Base-by-base conservation (phyloP, 2,113 vertebrate species). In the Sturnira hondurensis region DNA sequence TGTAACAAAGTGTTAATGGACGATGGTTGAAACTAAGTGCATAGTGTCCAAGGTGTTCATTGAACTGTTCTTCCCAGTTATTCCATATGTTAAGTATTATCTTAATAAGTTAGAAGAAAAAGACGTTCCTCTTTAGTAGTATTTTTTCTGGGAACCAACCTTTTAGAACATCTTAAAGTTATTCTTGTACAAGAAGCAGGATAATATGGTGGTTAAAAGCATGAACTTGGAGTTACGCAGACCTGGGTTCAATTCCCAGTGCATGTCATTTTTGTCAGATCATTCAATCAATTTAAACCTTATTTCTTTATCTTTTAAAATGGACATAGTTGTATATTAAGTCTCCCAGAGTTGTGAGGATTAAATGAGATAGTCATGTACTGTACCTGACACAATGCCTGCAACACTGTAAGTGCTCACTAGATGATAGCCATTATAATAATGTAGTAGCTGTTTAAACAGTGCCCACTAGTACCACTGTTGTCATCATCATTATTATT, bases 141-240 rank as follows among this genome's bases (percentile, higher is more conserved):
- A 70, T 58, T 76, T 86, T 86, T 93, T 91, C 38, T n/a, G 38
- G 26, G n/a, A 76, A 74, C 61, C 54, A 74, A 78, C 4, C 31
- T 96, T 85, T 91, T 68, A 93, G 86, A 84, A 92, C 26, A 87
- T 71, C n/a, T 90, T 86, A 63, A 86, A 92, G 68, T 94, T 96
- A 78, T 71, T 93, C 19, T 95, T 70, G 31, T 88, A 28, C 43
- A 91, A 76, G 74, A 91, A 93, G 70, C 56, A 93, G 33, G 26
- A 80, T 91, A 63, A 70, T 76, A 68, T n/a, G 33, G 65, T 90
- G 26, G 56, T 88, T 96, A 91, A 93, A 95, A 93, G 47, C 14
- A 68, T 93, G 58, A 95, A 78, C 24, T 86, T 92, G 77, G 70
- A 50, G 89, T 94, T 92, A 90, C 61, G 85, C 13, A 93, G 38